Evolutionary conservation across 1,140 invertebrate species (phyloP).

Genomic region (Tetramorium simillimum): DNA sequence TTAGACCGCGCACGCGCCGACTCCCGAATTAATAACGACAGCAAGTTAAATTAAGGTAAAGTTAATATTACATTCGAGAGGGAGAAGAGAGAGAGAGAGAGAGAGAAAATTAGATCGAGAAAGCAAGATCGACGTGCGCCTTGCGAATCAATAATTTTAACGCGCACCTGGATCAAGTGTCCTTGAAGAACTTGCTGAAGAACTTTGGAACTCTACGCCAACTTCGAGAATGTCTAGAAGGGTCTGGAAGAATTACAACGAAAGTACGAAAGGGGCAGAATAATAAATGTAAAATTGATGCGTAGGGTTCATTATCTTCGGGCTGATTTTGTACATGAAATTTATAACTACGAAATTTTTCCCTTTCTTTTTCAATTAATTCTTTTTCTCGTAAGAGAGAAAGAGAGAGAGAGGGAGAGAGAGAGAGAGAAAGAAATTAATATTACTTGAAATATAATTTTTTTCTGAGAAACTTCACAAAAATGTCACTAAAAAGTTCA

Average conservation of each 20-base stretch:
- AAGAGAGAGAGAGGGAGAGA: not conserved
- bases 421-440: not conserved
- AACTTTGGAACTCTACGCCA: not conserved
- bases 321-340: not conserved
- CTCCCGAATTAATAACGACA: conserved; percentile 34
- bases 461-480: not conserved
- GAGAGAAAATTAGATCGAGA: not conserved
- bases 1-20: not conserved
- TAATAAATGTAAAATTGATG: conserved; percentile 1
- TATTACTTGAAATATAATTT: not conserved
- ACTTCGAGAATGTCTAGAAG: not conserved
- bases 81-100: not conserved
- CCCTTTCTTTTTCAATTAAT: not conserved
- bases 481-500: not conserved
- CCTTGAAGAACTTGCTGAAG: conserved; percentile 52
- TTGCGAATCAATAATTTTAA: conserved; percentile 39
- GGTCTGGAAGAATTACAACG: not conserved
- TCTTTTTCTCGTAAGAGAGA: not conserved
- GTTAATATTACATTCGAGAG: conserved; percentile 20
- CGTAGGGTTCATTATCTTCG: not conserved
- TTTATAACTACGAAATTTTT: not conserved
- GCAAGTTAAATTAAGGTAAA: conserved; percentile 44
- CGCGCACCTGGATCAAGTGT: conserved; percentile 46
- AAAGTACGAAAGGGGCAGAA: conserved; percentile 9
- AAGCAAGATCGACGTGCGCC: not conserved